A percentile compares a stretch with the other conserved stretches of the same genome.
These are phyloP conservation scores for Lampris incognitus DNA, from an alignment of 2,113 vertebrate species.

Conservation along the genomic window DNA sequence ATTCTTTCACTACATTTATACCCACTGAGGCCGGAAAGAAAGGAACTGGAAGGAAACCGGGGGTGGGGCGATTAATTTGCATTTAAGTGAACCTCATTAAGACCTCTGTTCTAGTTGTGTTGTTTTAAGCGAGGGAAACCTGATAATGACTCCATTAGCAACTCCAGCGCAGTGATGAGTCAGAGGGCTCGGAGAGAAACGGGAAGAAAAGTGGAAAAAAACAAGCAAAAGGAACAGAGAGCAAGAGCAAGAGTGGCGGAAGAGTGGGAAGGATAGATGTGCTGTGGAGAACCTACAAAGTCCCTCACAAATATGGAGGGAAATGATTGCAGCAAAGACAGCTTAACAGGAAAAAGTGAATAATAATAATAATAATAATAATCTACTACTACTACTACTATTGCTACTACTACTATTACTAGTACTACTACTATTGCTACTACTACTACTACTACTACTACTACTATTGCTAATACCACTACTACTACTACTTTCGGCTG, in stretches of 20 bases:
- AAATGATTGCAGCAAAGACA: conserved; percentile 40
- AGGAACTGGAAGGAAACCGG: conserved; percentile 33
- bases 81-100: conserved; percentile 82
- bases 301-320: conserved; percentile 4
- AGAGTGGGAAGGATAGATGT: conserved; percentile 16
- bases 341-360: conserved; percentile 47
- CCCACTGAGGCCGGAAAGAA: conserved; percentile 59
- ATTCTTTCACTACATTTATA: conserved; percentile 75
- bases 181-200: conserved; percentile 50
- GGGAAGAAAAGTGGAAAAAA: conserved; percentile 38
- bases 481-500: too few species aligned
- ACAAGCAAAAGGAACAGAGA: conserved; percentile 4
- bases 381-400: too few species aligned
- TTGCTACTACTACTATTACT: too few species aligned
- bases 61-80: conserved; percentile 63
- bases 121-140: conserved; percentile 79
- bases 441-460: too few species aligned
- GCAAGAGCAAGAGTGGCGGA: conserved; percentile 16
- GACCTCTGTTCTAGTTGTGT: conserved; percentile 76
- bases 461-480: too few species aligned
- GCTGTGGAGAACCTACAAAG: conserved; percentile 15
- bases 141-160: conserved; percentile 84
- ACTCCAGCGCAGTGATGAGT: conserved; percentile 71
- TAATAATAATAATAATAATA: conserved; percentile 46
- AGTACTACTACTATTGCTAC: too few species aligned